These are phyloP conservation scores for Trissolcus brochymenae DNA, from an alignment of 2,888 invertebrate species.

Conservation along the genomic window DNA sequence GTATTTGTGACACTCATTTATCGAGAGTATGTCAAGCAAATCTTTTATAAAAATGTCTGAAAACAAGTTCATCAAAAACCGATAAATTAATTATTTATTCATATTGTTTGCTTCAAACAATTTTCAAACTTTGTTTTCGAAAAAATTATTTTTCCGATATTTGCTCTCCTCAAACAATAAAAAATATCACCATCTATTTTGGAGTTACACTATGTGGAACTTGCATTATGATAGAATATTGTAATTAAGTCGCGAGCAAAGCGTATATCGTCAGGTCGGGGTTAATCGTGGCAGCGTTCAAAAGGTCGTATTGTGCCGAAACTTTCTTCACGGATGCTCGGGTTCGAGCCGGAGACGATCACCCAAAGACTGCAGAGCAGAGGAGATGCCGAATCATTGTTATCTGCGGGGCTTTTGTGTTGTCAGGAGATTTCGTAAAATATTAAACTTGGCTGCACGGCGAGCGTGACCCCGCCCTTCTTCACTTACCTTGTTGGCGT, in stretches of 20 bases:
- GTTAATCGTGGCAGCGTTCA: conserved; percentile 45
- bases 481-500: conserved; percentile 56
- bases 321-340: conserved; percentile 55
- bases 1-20: too few relatives aligned
- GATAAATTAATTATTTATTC: too few relatives aligned
- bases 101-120: too few relatives aligned
- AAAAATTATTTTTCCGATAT: not conserved
- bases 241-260: conserved; percentile 60
- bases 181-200: not conserved
- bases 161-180: too few relatives aligned
- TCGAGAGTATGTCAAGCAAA: too few relatives aligned
- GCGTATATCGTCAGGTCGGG: conserved; percentile 56
- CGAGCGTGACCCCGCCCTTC: conserved; percentile 57
- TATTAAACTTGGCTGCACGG: conserved; percentile 55
- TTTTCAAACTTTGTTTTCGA: too few relatives aligned
- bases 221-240: conserved; percentile 38
- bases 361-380: conserved; percentile 33
- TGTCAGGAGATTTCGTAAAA: conserved; percentile 56
- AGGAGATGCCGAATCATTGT: conserved; percentile 58
- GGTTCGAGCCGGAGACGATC: conserved; percentile 43
- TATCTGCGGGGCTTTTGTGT: conserved; percentile 58
- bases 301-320: conserved; percentile 57
- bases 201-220: conserved; percentile 25
- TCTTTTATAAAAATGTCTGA: too few relatives aligned
- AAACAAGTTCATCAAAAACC: too few relatives aligned